Conservation (phyloP, 2,797 vertebrate species). For the Serranus cabrilla region DNA sequence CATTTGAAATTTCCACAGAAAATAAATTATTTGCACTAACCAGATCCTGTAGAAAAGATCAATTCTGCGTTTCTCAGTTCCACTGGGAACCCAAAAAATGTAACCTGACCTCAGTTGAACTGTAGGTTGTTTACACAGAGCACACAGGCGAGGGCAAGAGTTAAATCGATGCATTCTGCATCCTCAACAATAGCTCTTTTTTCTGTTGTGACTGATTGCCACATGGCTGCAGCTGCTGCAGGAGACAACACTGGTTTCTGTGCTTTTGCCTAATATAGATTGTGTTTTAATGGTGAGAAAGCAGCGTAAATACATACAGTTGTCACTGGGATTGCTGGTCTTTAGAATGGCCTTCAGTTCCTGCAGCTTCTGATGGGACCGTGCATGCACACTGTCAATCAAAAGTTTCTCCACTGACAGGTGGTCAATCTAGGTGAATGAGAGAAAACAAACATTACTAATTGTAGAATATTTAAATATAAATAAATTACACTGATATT, state of each 20-base stretch:
- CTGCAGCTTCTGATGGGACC: slow-evolving; percentile 97
- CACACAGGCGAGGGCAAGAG: too few relatives aligned
- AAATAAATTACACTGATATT: neutral
- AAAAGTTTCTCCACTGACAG: slow-evolving; percentile 98
- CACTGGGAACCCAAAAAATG: too few relatives aligned
- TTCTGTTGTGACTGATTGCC: neutral
- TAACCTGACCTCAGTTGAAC: too few relatives aligned
- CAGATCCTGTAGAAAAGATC: too few relatives aligned
- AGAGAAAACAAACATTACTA: neutral
- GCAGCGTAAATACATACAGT: slow-evolving; percentile 86
- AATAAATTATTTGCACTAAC: too few relatives aligned
- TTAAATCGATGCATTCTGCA: neutral
- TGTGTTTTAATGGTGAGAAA: neutral
- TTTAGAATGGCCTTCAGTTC: slow-evolving; percentile 97
- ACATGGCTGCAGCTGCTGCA: neutral
- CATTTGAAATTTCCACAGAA: too few relatives aligned
- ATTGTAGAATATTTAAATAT: neutral
- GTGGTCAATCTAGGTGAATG: slow-evolving; percentile 92
- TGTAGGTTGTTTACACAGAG: too few relatives aligned
- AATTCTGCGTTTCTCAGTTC: too few relatives aligned
- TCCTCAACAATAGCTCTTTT: neutral
- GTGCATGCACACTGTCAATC: slow-evolving; percentile 97
- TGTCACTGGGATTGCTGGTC: slow-evolving; percentile 93
- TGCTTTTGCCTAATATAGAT: neutral
- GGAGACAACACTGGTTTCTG: neutral